phyloP scores from a whole-genome alignment of 2,797 vertebrate genomes.

The Gymnothorax javanicus region DNA sequence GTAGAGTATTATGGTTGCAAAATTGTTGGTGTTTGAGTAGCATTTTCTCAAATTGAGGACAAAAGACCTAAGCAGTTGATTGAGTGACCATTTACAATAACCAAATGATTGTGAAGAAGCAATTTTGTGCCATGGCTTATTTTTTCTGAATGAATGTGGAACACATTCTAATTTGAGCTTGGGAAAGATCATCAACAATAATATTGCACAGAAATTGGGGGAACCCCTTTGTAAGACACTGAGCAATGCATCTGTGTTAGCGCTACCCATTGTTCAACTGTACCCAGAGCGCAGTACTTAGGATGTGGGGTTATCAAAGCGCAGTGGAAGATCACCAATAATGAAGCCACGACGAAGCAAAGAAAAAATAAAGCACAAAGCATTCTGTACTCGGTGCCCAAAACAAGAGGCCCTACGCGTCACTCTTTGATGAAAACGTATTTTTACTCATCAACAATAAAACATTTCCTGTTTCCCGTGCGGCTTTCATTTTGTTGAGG shows the following conservation, averaged over 20 bases:
- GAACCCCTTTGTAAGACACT: background rate
- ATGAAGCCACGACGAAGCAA: background rate
- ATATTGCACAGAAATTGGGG: background rate
- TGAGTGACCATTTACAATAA: background rate
- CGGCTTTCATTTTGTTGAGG: constrained; percentile 69
- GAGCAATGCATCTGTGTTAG: background rate
- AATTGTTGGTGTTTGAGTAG: background rate
- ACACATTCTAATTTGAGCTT: background rate
- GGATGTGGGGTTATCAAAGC: background rate
- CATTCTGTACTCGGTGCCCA: background rate
- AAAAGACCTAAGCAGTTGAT: background rate
- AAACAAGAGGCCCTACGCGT: background rate
- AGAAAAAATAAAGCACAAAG: background rate
- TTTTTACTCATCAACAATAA: constrained; percentile 14
- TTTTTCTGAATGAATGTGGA: background rate
- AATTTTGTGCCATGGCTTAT: background rate
- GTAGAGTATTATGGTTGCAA: background rate
- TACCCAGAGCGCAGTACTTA: background rate
- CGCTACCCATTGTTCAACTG: background rate
- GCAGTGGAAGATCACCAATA: background rate
- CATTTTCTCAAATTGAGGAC: background rate
- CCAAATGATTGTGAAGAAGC: background rate
- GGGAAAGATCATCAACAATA: background rate
- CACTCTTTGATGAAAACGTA: constrained; percentile 22
- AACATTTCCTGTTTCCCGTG: constrained; percentile 72